Percentiles rank a stretch among this genome's conserved stretches.
Evolutionary conservation across 2,888 invertebrate species (phyloP).

Genomic region (Ellobium chinense): DNA sequence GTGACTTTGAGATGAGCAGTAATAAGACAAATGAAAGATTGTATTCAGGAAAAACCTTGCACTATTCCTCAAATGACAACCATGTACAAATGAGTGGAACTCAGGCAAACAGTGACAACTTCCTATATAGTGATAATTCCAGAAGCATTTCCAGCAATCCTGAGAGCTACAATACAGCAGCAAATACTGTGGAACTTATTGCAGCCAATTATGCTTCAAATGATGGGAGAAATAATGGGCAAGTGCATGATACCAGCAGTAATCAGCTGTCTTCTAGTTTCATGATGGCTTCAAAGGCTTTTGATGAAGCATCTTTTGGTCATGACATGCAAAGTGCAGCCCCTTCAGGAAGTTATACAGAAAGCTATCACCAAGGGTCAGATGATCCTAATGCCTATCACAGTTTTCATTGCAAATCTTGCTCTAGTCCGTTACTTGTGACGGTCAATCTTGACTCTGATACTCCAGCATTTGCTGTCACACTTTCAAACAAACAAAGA

Average conservation of each 20-base stretch:
- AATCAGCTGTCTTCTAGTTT: slow-evolving; percentile 11
- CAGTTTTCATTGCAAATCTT: slow-evolving; percentile 36
- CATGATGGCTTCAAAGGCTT: slow-evolving; percentile 23
- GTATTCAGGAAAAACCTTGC: slow-evolving; percentile 11
- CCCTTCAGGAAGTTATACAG: slow-evolving; percentile 1
- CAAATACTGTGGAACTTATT: slow-evolving; percentile 35
- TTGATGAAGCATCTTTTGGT: slow-evolving; percentile 2
- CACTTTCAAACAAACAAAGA: neutral
- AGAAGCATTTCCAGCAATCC: neutral
- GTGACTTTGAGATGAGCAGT: slow-evolving; percentile 12
- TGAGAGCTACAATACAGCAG: slow-evolving; percentile 6
- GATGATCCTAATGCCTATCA: neutral
- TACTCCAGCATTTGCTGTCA: neutral
- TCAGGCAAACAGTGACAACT: neutral
- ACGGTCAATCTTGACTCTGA: slow-evolving; percentile 39
- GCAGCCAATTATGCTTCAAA: slow-evolving; percentile 31
- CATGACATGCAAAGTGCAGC: neutral
- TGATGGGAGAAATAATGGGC: neutral
- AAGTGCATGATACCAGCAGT: slow-evolving; percentile 3
- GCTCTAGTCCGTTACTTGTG: slow-evolving; percentile 22
- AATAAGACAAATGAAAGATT: slow-evolving; percentile 8
- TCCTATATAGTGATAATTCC: slow-evolving; percentile 25
- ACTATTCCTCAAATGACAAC: neutral
- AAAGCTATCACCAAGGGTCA: slow-evolving; percentile 18
- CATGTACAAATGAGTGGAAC: neutral